phyloP scores from a whole-genome alignment of 2,888 invertebrate genomes.

The Megalurothrips usitatus region DNA sequence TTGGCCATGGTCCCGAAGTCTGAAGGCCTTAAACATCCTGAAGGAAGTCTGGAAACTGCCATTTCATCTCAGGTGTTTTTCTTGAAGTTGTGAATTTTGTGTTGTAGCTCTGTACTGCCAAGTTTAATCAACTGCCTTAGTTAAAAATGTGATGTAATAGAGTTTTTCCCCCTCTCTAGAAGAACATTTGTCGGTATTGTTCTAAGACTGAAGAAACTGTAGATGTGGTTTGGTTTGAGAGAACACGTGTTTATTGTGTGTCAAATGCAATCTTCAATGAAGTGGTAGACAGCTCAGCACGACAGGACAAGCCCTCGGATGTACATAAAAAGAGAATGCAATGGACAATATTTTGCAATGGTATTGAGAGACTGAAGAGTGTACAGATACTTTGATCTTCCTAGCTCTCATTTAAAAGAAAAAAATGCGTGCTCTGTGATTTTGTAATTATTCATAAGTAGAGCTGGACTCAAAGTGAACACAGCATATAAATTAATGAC shows the following conservation, averaged over 20 bases:
- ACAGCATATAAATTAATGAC: constrained; percentile 10
- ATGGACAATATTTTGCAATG: constrained; percentile 26
- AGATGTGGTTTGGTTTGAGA: not conserved
- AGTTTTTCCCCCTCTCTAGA: not conserved
- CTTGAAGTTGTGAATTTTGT: not conserved
- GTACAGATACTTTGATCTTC: constrained; percentile 24
- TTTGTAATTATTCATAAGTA: constrained; percentile 15
- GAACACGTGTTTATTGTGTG: not conserved
- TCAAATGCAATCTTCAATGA: not conserved
- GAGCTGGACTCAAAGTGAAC: constrained; percentile 22
- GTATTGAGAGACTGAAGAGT: constrained; percentile 24
- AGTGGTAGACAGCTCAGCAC: not conserved
- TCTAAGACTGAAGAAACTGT: not conserved
- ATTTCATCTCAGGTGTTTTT: not conserved
- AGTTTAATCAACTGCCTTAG: not conserved
- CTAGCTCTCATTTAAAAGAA: constrained; percentile 19
- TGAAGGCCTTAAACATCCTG: not conserved
- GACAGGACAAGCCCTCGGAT: not conserved
- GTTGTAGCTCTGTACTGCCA: constrained; percentile 8
- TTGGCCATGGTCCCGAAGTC: not conserved
- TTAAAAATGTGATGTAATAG: not conserved
- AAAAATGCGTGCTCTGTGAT: constrained; percentile 17
- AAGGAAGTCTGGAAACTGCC: not conserved
- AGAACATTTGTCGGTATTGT: not conserved
- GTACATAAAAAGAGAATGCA: constrained; percentile 19